Base-by-base conservation (phyloP, 2,113 vertebrate genomes). In the Pedionomus torquatus region DNA sequence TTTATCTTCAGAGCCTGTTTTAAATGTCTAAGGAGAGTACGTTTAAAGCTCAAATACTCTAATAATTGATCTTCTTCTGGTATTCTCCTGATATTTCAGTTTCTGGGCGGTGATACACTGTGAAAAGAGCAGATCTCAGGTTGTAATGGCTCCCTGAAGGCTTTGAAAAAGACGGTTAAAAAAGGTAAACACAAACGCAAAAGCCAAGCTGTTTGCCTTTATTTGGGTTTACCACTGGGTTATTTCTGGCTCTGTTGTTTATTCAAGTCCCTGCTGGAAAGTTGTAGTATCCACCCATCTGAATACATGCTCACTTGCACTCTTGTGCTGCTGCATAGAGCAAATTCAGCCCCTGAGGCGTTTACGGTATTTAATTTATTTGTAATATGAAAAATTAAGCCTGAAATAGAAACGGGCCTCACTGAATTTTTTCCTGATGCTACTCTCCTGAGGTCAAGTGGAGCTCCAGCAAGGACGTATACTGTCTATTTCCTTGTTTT, bases 231-330 rank as follows among this genome's bases (percentile, higher is more conserved):
- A 80, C 44, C 58, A 33, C 49, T 37, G 46, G 17, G n/a, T 72
- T 93, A 83, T 90, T 96, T 90, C 70, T 89, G 87, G 41, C 58
- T 83, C 66, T 52, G 54, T 44, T 83, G 58, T 85, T 94, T 94
- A 66, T 91, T 89, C 41, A 88, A n/a, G 25, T 88, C 63, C 37
- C 37, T 93, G 1, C 74, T 85, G 70, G 83, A 83, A 37, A 88
- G 31, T 1, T 85, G 52, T 11, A 65, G 58, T 46, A 83, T 70
- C 82, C 17, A 1, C 58, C 37, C 58, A 65, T 60, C 35, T 41
- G 83, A 96, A 61, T 60, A 26, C 48, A 31, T 10, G 48, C 39
- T 89, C 39, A 10, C 61, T 89, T 31, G 35, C 74, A 23, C 31
- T 4, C 52, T 65, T 69, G 21, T 18, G 8, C 51, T 75, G 44